Conservation (phyloP, 2,888 invertebrate species). For the Watsonalla cultraria region DNA sequence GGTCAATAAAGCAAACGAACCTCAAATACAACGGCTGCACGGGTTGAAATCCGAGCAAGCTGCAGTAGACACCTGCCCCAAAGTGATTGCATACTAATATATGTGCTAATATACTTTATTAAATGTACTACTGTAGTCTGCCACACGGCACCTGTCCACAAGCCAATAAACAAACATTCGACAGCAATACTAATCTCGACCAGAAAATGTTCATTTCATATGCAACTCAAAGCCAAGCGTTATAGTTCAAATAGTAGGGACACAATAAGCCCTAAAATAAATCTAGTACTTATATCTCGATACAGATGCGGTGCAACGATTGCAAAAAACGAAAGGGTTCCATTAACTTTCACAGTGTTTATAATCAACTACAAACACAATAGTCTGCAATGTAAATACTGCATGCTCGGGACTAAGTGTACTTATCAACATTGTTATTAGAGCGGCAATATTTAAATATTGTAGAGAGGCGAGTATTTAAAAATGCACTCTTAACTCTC, state of each 20-base stretch:
- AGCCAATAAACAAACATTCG: slow-evolving; percentile 1
- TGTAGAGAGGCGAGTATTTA: background rate
- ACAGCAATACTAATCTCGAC: slow-evolving; percentile 1
- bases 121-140: too few relatives aligned
- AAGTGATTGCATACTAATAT: background rate
- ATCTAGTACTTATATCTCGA: background rate
- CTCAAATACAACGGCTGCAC: background rate
- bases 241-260: too few relatives aligned
- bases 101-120: background rate
- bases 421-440: too few relatives aligned
- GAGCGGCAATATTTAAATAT: background rate
- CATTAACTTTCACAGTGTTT: background rate
- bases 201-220: background rate
- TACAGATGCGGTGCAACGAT: background rate
- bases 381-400: background rate
- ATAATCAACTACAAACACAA: background rate
- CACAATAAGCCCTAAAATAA: background rate
- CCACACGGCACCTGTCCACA: too few relatives aligned
- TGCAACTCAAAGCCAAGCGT: background rate
- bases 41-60: background rate
- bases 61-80: background rate
- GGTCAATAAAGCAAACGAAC: background rate
- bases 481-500: background rate
- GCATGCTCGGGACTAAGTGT: background rate
- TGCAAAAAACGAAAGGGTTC: background rate